Conservation (phyloP, 2,113 vertebrate genomes). For the Callopanchax toddi region DNA sequence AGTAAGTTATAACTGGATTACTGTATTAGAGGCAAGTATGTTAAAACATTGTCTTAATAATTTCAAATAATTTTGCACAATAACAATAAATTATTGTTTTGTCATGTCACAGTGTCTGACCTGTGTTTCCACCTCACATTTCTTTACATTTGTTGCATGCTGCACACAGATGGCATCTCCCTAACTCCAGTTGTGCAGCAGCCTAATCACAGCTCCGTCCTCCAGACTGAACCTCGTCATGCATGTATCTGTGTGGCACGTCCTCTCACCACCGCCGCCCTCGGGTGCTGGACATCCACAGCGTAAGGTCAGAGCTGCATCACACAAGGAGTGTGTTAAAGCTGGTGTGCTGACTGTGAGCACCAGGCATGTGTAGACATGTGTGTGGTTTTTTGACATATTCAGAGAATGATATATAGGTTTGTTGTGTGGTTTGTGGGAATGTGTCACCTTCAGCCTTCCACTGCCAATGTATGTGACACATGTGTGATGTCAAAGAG, state of each 20-base stretch:
- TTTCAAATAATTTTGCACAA: no score
- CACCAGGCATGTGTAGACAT: constrained; percentile 24
- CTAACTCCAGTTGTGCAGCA: constrained; percentile 28
- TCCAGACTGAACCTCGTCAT: constrained; percentile 39
- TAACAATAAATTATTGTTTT: no score
- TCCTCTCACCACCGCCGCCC: constrained; percentile 44
- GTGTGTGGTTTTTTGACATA: constrained; percentile 18
- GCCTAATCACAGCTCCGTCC: constrained; percentile 37
- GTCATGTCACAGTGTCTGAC: not conserved
- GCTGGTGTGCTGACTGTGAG: constrained; percentile 24
- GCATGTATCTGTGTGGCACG: constrained; percentile 32
- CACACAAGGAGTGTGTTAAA: constrained; percentile 46
- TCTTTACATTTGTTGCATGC: constrained; percentile 3
- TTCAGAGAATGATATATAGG: not conserved
- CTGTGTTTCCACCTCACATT: not conserved
- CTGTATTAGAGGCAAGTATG: no score
- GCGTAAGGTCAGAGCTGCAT: constrained; percentile 58
- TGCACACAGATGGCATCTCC: constrained; percentile 23
- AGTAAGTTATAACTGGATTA: no score
- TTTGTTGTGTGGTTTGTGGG: not conserved
- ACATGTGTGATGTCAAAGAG: constrained; percentile 3
- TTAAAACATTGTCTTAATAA: no score
- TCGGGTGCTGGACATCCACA: constrained; percentile 10
- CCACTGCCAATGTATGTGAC: not conserved
- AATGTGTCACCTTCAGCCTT: not conserved